Evolutionary conservation across 2,113 vertebrate species (phyloP), one percentile per base, ranked within the genome.

Genomic region (Cololabis saira): DNA sequence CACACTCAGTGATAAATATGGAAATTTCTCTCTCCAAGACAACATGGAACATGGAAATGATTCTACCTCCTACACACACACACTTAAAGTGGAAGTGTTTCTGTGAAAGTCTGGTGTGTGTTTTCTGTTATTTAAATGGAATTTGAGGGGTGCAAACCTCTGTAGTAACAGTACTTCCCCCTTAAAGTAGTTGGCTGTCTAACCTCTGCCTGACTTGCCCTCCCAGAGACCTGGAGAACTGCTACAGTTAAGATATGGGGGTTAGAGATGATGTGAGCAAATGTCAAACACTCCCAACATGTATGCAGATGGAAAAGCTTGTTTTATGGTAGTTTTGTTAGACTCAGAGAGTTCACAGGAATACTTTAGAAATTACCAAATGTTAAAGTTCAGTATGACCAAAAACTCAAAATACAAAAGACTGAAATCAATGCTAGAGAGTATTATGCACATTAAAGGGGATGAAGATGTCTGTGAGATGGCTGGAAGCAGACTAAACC

Each of bases 21-120:
- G 61, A 82, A 78, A 84, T 79, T 24, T 44, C 59, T 42, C 27
- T 76, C 68, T 81, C 45, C 71, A 63, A 78, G 61, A 82, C 61
- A 60, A 82, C 61, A 60, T 52, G 64, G 61, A 76, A 79, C 79
- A 87, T 61, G 65, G 62, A 82, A 81, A 77, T 74, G 30, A 70
- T 57, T 67, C 54, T 48, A 50, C 54, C 61, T 42, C 16, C 60
- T 37, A 58, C 55, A 49, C 30, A 40, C 24, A 48, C 40, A 30
- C 48, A 67, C 74, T 68, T 2, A 30, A 48, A 58, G 72, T 49
- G 21, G 16, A 60, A 62, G 57, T 71, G 61, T 82, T 62, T 57
- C 64, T 73, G 51, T 83, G 73, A 76, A 63, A 66, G 33, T 6
- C 21, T 71, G 51, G 71, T 79, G 63, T 71, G 61, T 69, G 82